These are phyloP conservation scores for Cryptocheilus praepositus DNA, from an alignment of 2,888 invertebrate species.

Conservation along the genomic window DNA sequence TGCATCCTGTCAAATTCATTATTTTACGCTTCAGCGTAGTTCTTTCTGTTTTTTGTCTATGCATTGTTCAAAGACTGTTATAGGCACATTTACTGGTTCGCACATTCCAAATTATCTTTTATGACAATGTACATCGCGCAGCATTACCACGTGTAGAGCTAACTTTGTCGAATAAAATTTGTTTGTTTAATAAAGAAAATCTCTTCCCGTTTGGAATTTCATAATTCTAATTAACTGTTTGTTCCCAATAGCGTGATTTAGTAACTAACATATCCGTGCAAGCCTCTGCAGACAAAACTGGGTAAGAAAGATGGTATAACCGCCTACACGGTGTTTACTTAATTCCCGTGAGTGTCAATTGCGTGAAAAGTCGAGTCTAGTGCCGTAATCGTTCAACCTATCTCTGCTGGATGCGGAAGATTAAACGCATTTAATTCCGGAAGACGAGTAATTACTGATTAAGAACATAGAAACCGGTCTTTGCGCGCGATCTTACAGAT, in stretches of 20 bases:
- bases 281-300: not conserved
- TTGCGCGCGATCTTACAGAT: not conserved
- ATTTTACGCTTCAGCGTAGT: conserved; percentile 5
- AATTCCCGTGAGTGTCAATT: not conserved
- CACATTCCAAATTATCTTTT: conserved; percentile 25
- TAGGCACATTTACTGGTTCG: conserved; percentile 19
- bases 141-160: conserved; percentile 44
- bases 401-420: not conserved
- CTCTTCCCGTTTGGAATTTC: not conserved
- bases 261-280: not conserved
- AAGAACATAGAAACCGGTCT: too few relatives aligned
- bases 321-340: conserved; percentile 1
- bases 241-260: not conserved
- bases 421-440: too few relatives aligned
- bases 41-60: not conserved
- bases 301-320: not conserved
- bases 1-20: conserved; percentile 20
- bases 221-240: not conserved
- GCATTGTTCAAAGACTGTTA: conserved; percentile 24
- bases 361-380: not conserved
- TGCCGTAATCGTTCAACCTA: not conserved
- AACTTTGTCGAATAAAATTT: conserved; percentile 54
- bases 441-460: too few relatives aligned
- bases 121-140: conserved; percentile 20
- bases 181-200: conserved; percentile 49